Percentiles rank a stretch among this genome's conserved stretches.
Conservation (phyloP, 2,888 invertebrate species). For the Acronicta aceris region DNA sequence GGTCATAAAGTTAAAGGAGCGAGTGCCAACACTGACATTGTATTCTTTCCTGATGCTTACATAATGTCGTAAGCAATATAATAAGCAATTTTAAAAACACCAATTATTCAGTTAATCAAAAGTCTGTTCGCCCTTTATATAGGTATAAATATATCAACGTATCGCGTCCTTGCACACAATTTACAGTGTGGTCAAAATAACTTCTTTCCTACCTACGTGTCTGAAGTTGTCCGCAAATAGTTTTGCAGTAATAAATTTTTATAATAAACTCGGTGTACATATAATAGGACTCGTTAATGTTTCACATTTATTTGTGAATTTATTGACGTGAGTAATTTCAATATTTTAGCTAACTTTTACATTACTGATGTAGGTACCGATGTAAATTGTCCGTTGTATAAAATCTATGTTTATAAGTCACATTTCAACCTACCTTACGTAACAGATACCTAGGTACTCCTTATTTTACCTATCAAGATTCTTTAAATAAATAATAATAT, state of each 20-base stretch:
- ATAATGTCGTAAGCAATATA: too few relatives aligned
- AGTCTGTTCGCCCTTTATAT: constrained; percentile 15
- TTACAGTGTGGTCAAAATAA: too few relatives aligned
- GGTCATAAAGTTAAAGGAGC: constrained; percentile 76
- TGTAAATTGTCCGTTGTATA: background rate
- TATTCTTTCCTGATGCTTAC: constrained; percentile 59
- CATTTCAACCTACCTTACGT: background rate
- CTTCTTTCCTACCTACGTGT: too few relatives aligned
- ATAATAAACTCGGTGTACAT: too few relatives aligned
- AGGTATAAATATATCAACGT: background rate
- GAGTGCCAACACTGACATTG: constrained; percentile 71
- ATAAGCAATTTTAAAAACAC: too few relatives aligned
- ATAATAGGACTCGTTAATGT: too few relatives aligned
- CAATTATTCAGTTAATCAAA: constrained; percentile 21
- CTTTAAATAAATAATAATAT: constrained; percentile 3
- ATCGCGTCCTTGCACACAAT: constrained; percentile 1
- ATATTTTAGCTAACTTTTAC: too few relatives aligned
- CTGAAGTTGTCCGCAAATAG: too few relatives aligned
- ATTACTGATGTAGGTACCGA: background rate
- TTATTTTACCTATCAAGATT: constrained; percentile 16
- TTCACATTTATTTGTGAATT: too few relatives aligned
- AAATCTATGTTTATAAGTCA: too few relatives aligned
- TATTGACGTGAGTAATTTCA: too few relatives aligned
- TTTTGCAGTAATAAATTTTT: too few relatives aligned
- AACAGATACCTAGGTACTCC: background rate